A percentile compares a stretch with the other conserved stretches of the same genome.
Evolutionary conservation across 2,888 invertebrate species (phyloP).

Genomic region (Erynnis tages): DNA sequence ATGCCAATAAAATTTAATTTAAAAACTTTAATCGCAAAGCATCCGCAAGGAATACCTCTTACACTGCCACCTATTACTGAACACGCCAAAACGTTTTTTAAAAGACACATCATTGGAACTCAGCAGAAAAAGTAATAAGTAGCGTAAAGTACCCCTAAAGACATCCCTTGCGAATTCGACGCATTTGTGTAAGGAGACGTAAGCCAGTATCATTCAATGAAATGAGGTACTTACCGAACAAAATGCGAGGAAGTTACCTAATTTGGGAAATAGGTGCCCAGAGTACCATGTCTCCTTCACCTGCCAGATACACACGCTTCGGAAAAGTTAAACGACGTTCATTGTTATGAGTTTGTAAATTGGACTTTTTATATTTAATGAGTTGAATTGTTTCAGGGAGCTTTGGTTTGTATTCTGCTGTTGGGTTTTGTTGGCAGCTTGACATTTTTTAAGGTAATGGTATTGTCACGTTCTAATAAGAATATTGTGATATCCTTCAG

Average conservation of each 20-base stretch:
- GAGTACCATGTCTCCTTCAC: slow-evolving; percentile 21
- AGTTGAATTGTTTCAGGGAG: too few relatives aligned
- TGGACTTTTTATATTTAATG: not conserved
- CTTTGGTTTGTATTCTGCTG: too few relatives aligned
- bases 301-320: slow-evolving; percentile 16
- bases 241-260: slow-evolving; percentile 25
- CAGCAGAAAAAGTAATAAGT: slow-evolving; percentile 18
- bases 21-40: too few relatives aligned
- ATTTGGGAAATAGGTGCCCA: slow-evolving; percentile 25
- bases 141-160: slow-evolving; percentile 18
- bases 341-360: slow-evolving; percentile 16
- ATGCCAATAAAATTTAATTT: too few relatives aligned
- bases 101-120: not conserved
- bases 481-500: too few relatives aligned
- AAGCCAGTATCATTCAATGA: slow-evolving; percentile 27
- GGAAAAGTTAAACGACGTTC: slow-evolving; percentile 20
- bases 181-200: slow-evolving; percentile 24
- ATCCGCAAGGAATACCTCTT: too few relatives aligned
- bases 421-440: too few relatives aligned
- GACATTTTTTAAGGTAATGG: too few relatives aligned
- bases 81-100: not conserved
- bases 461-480: too few relatives aligned
- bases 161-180: slow-evolving; percentile 23
- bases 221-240: slow-evolving; percentile 27
- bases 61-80: not conserved